Evolutionary conservation across 2,113 vertebrate species (phyloP), one percentile per base, ranked within the genome.

Genomic region (Sciurus niger): DNA sequence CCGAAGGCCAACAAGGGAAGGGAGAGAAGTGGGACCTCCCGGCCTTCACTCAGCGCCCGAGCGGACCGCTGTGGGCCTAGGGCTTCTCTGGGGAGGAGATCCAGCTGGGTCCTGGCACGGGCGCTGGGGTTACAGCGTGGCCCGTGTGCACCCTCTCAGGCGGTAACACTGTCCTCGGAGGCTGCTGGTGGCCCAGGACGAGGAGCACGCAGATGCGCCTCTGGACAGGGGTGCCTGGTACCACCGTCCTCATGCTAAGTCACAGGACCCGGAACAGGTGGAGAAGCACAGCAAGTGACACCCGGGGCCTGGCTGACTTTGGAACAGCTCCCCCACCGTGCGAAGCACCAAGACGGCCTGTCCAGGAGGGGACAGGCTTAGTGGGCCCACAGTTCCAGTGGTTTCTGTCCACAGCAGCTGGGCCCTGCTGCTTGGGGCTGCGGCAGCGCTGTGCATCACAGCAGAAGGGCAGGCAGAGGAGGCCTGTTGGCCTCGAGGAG

Each of bases 211-310:
- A 8, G 70, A 10, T 53, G 4, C 4, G 40, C 0, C 72, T 72
- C 28, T 32, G 4, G 63, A 2, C 48, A 17, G 72, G 9, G 73
- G 58, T 0, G 3, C 14, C 8, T 2, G n/a, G 16, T 3, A 22
- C 13, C 20, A 2, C 28, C 7, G 11, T 28, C 22, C 37, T 51
- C 63, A 34, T 34, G 67, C 68, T 43, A 32, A 53, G 65, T 60
- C 14, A 24, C 6, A 43, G 79, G 85, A 30, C 43, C 12, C 2
- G 68, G 30, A 80, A 80, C 14, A 22, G 63, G 55, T 1, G 84
- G 63, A 32, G 55, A 80, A 46, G 37, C 25, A 60, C 4, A 30
- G 46, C 0, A 60, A 55, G 32, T 16, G 60, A 37, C 43, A 43
- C 46, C 18, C 4, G 48, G 11, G 74, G 51, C 46, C 16, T 6